Evolutionary conservation across 2,888 invertebrate species (phyloP).

Genomic region (Lasioglossum villosulum): DNA sequence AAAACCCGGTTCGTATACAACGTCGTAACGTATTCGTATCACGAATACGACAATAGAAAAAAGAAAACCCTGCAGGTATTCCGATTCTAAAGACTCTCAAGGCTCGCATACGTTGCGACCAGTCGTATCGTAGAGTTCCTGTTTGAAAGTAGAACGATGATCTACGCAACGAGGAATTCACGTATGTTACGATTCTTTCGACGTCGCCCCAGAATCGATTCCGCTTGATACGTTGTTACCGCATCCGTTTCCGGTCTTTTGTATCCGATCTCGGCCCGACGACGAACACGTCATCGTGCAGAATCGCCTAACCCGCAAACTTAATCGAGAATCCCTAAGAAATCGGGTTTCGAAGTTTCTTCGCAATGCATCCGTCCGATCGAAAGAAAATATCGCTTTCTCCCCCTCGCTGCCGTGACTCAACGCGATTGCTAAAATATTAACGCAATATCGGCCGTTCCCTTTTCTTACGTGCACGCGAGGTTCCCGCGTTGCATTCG

Average conservation of each 20-base stretch:
- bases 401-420: slow-evolving; percentile 28
- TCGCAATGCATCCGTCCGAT: not conserved
- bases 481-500: not conserved
- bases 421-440: slow-evolving; percentile 50
- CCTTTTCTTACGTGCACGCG: not conserved
- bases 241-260: slow-evolving; percentile 53
- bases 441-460: slow-evolving; percentile 22
- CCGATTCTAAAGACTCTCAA: slow-evolving; percentile 13
- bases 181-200: slow-evolving; percentile 26
- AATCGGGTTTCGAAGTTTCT: slow-evolving; percentile 19
- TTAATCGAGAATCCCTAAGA: not conserved
- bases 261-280: slow-evolving; percentile 37
- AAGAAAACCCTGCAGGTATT: not conserved
- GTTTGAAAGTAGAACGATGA: slow-evolving; percentile 47
- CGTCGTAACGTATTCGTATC: not conserved
- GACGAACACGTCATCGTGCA: not conserved
- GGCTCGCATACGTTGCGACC: not conserved
- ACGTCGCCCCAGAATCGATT: slow-evolving; percentile 28
- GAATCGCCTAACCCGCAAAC: not conserved
- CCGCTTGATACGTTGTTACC: slow-evolving; percentile 31
- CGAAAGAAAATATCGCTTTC: slow-evolving; percentile 35
- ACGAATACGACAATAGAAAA: not conserved
- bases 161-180: slow-evolving; percentile 39
- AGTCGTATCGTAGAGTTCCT: slow-evolving; percentile 14
- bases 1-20: not conserved